phyloP scores from a whole-genome alignment of 2,113 vertebrate genomes.

The Alexandromys fortis region DNA sequence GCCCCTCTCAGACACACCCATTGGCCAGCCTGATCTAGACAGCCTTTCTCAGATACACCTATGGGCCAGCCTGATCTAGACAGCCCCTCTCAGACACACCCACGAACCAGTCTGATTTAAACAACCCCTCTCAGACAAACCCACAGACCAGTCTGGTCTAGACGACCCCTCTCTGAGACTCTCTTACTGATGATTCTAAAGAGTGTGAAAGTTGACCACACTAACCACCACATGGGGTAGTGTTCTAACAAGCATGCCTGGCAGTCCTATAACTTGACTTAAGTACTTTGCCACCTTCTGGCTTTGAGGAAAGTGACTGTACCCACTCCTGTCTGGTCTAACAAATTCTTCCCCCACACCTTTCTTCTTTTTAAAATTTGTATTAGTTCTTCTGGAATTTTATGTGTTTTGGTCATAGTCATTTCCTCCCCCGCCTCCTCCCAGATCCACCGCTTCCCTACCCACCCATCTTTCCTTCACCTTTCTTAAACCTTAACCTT shows the following conservation, averaged over 20 bases:
- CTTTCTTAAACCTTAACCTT: neutral
- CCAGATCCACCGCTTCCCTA: neutral
- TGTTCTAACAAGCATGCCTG: neutral
- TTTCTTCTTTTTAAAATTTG: too few species aligned
- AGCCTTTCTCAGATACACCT: too few species aligned
- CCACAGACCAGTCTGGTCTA: too few species aligned
- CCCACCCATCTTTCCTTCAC: neutral
- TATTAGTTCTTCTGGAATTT: neutral
- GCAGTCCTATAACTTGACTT: neutral
- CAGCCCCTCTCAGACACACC: neutral
- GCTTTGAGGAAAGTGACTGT: neutral
- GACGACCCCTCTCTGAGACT: neutral
- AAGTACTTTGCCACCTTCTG: neutral
- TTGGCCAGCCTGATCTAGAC: too few species aligned
- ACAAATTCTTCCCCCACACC: too few species aligned
- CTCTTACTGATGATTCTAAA: neutral
- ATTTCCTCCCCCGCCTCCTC: neutral
- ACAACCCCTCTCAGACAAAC: too few species aligned
- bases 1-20: too few species aligned
- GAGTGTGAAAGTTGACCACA: neutral
- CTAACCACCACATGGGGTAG: neutral
- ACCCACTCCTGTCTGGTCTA: too few species aligned
- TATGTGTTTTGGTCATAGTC: too few species aligned
- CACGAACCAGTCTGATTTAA: too few species aligned
- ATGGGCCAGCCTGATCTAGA: too few species aligned